Conservation (phyloP, 2,113 vertebrate species). For the Vidua macroura region DNA sequence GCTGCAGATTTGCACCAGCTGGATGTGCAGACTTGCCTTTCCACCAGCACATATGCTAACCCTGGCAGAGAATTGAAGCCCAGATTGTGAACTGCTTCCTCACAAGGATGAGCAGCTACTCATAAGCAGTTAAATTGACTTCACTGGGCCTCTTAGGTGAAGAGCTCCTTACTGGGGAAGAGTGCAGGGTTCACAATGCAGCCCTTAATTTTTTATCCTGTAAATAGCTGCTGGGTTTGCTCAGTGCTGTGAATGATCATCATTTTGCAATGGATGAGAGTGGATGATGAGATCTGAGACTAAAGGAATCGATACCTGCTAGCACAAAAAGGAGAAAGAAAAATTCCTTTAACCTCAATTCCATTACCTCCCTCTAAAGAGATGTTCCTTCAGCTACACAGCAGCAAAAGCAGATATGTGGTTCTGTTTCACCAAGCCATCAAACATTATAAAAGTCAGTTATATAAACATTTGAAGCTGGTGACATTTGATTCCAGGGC, state of each 20-base stretch:
- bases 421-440: constrained; percentile 72
- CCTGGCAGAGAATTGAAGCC: constrained; percentile 16
- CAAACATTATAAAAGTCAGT: constrained; percentile 75
- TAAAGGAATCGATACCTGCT: constrained; percentile 27
- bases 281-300: constrained; percentile 28
- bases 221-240: constrained; percentile 24
- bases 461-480: constrained; percentile 74
- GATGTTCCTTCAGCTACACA: constrained; percentile 47
- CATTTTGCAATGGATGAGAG: constrained; percentile 16
- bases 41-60: constrained; percentile 21
- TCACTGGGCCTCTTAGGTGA: not conserved
- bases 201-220: constrained; percentile 26
- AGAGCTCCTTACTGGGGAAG: not conserved
- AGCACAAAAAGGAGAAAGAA: constrained; percentile 3
- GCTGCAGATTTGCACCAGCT: not conserved
- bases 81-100: constrained; percentile 40
- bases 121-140: not conserved
- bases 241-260: constrained; percentile 24
- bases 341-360: not conserved
- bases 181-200: not conserved
- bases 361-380: constrained; percentile 27
- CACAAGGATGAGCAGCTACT: constrained; percentile 6
- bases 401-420: constrained; percentile 40
- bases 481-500: constrained; percentile 75
- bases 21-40: not conserved